These are phyloP conservation scores for Chionomys nivalis DNA, from an alignment of 2,113 vertebrate genomes.

Conservation along the genomic window DNA sequence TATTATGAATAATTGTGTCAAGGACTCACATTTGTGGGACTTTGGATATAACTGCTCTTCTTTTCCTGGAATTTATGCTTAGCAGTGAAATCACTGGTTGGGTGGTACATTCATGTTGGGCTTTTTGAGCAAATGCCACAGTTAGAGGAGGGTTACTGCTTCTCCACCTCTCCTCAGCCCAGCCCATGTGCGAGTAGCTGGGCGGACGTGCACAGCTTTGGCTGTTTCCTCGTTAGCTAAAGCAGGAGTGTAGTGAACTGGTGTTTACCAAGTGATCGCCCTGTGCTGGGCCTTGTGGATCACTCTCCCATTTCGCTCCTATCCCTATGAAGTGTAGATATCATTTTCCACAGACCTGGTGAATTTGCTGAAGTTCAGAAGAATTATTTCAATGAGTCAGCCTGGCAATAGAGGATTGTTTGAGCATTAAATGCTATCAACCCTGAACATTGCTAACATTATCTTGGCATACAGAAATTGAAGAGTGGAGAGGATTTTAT, in stretches of 20 bases:
- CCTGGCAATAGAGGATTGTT: background rate
- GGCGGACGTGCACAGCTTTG: background rate
- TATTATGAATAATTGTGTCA: background rate
- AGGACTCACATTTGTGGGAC: background rate
- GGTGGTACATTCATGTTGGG: slow-evolving; percentile 24
- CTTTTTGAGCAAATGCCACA: background rate
- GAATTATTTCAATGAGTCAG: background rate
- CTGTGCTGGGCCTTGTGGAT: background rate
- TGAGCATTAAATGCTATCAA: background rate
- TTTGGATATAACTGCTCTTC: background rate
- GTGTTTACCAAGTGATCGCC: background rate
- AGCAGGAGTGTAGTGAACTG: background rate
- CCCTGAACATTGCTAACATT: background rate
- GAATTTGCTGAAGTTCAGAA: background rate
- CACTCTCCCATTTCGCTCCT: background rate
- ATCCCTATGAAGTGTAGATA: background rate
- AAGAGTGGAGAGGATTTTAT: background rate
- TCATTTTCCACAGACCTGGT: background rate
- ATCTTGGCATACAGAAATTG: background rate
- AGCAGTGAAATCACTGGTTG: background rate
- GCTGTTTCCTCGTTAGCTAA: background rate
- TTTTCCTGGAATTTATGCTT: background rate
- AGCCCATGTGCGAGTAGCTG: background rate
- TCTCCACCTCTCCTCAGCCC: background rate
- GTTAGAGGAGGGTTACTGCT: background rate